phyloP scores from a whole-genome alignment of 2,797 vertebrate genomes.

The Darevskia nairensis region DNA sequence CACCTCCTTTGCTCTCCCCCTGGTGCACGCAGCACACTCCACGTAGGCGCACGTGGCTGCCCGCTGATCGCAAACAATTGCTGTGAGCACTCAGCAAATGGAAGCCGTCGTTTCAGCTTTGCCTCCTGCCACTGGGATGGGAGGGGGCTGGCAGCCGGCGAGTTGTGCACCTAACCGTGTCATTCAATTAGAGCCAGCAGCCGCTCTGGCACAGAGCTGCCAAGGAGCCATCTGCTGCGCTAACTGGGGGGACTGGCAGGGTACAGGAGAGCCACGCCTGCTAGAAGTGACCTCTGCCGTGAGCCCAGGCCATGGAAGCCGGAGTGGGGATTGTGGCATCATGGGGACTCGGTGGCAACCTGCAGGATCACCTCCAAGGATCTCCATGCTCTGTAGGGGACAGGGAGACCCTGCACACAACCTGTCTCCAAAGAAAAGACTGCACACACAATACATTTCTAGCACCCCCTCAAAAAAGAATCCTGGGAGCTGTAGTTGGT shows the following conservation, averaged over 20 bases:
- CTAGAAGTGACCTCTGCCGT: background rate
- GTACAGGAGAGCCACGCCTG: background rate
- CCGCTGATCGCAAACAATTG: constrained; percentile 10
- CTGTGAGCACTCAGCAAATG: constrained; percentile 43
- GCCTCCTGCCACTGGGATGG: constrained; percentile 47
- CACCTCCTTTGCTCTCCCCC: background rate
- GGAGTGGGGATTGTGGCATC: background rate
- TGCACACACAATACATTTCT: too few species aligned
- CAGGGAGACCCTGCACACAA: too few species aligned
- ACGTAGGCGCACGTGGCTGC: background rate
- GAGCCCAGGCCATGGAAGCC: background rate
- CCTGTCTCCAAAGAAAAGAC: too few species aligned
- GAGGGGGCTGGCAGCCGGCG: constrained; percentile 71
- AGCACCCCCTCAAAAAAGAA: background rate
- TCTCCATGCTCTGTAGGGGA: too few species aligned
- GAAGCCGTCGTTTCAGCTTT: constrained; percentile 63
- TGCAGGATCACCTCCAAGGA: too few species aligned
- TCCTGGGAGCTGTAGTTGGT: background rate
- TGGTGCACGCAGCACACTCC: background rate
- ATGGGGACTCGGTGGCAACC: background rate
- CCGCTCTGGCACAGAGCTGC: constrained; percentile 59
- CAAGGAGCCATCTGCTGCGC: constrained; percentile 75
- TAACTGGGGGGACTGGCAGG: constrained; percentile 11
- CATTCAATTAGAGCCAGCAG: constrained; percentile 76
- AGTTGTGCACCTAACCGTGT: constrained; percentile 74